Percentiles rank a stretch among this genome's conserved stretches.
Evolutionary conservation across 2,888 invertebrate genomes (phyloP).

Genomic region (Terebella lapidaria): DNA sequence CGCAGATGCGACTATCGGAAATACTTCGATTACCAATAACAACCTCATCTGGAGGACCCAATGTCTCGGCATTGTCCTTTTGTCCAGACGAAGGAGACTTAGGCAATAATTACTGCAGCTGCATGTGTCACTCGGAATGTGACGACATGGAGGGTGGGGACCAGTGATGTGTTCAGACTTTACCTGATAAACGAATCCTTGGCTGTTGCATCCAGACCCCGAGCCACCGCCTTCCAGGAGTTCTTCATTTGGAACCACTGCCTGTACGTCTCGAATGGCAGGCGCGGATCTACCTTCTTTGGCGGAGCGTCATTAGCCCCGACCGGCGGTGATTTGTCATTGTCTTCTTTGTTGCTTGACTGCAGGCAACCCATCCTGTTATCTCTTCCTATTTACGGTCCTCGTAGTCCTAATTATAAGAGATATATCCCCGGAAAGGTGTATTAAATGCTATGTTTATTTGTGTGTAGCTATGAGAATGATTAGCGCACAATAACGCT

Average conservation of each 20-base stretch:
- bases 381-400: too few relatives aligned
- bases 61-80: too few relatives aligned
- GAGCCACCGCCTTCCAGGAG: slow-evolving; percentile 37
- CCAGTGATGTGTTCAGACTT: neutral
- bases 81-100: too few relatives aligned
- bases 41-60: too few relatives aligned
- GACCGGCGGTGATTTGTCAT: neutral
- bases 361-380: neutral
- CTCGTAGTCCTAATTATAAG: too few relatives aligned
- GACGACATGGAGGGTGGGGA: neutral
- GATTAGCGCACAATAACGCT: too few relatives aligned
- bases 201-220: slow-evolving; percentile 32
- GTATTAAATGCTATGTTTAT: too few relatives aligned
- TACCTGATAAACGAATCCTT: slow-evolving; percentile 35
- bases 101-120: too few relatives aligned
- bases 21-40: too few relatives aligned
- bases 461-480: too few relatives aligned
- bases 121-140: neutral
- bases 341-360: neutral
- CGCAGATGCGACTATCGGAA: too few relatives aligned
- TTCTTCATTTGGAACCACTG: slow-evolving; percentile 39
- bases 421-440: too few relatives aligned
- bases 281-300: slow-evolving; percentile 35
- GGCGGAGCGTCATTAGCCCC: slow-evolving; percentile 14
- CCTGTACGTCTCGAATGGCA: slow-evolving; percentile 37